Evolutionary conservation across 2,113 vertebrate species (phyloP).

Genomic region (Xiphophorus maculatus): DNA sequence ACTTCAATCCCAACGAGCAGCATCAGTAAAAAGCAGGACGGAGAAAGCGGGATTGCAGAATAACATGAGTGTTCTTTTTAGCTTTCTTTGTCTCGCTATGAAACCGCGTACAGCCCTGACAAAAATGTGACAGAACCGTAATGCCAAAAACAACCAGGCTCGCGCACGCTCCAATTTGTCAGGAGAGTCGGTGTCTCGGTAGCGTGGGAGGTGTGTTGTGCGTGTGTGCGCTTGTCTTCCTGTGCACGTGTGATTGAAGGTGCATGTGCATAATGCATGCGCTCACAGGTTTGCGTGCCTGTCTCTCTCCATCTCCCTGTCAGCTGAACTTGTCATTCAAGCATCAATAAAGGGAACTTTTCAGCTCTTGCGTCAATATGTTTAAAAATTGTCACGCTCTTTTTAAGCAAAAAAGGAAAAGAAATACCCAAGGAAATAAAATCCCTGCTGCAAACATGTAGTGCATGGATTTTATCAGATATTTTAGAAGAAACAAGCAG

Average conservation of each 20-base stretch:
- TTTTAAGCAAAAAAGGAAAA: constrained; percentile 33
- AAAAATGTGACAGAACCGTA: constrained; percentile 71
- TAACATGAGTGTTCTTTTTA: constrained; percentile 49
- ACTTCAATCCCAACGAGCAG: constrained; percentile 46
- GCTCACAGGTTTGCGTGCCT: constrained; percentile 25
- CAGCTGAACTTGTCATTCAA: constrained; percentile 69
- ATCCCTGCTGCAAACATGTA: constrained; percentile 28
- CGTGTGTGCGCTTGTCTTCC: constrained; percentile 53
- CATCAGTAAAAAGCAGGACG: constrained; percentile 27
- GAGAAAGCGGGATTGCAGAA: constrained; percentile 7
- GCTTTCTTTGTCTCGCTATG: constrained; percentile 64
- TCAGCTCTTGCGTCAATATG: constrained; percentile 39
- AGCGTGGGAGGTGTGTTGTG: constrained; percentile 66
- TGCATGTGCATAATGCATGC: constrained; percentile 58
- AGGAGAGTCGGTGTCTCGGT: constrained; percentile 66
- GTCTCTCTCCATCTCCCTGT: constrained; percentile 52
- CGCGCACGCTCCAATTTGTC: constrained; percentile 67
- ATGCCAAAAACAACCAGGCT: constrained; percentile 56
- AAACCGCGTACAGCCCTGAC: constrained; percentile 69
- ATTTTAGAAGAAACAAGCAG: constrained; percentile 56
- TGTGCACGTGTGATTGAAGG: constrained; percentile 48
- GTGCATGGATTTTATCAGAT: constrained; percentile 8
- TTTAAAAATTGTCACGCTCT: constrained; percentile 55
- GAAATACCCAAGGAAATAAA: constrained; percentile 32
- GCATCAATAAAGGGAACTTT: constrained; percentile 63